These are phyloP conservation scores for Littorina saxatilis DNA, from an alignment of 1,140 invertebrate genomes.

Conservation along the genomic window DNA sequence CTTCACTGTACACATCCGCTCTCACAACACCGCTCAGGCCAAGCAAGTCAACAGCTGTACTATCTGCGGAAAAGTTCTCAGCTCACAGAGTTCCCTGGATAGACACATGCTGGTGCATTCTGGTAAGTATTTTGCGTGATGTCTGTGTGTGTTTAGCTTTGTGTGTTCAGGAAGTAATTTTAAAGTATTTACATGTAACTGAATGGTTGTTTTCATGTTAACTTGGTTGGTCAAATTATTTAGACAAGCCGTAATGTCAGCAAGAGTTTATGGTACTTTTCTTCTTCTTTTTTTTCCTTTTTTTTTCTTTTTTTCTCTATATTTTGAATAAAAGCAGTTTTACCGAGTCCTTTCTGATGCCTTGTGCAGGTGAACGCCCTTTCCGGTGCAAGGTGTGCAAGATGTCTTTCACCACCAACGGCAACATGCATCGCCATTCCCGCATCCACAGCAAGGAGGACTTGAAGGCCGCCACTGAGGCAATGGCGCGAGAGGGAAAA, in stretches of 20 bases:
- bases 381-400: conserved; percentile 86
- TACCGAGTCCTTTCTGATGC: neutral
- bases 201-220: too few relatives aligned
- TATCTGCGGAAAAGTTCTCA: conserved; percentile 79
- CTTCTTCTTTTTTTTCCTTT: too few relatives aligned
- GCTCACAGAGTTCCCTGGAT: conserved; percentile 83
- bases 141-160: too few relatives aligned
- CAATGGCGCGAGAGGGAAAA: neutral
- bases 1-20: conserved; percentile 83
- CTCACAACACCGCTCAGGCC: conserved; percentile 64
- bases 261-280: too few relatives aligned
- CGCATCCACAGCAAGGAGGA: conserved; percentile 80
- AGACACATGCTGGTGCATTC: conserved; percentile 75
- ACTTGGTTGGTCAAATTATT: too few relatives aligned
- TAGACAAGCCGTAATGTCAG: too few relatives aligned
- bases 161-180: too few relatives aligned
- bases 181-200: too few relatives aligned
- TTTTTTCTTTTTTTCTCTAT: too few relatives aligned
- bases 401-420: conserved; percentile 91
- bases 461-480: conserved; percentile 9
- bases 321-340: too few relatives aligned
- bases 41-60: conserved; percentile 75
- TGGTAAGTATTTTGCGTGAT: conserved; percentile 56
- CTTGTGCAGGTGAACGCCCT: conserved; percentile 70
- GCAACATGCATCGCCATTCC: conserved; percentile 91